Base-by-base conservation (phyloP, 2,797 vertebrate genomes). In the Sebastiscus tertius region DNA sequence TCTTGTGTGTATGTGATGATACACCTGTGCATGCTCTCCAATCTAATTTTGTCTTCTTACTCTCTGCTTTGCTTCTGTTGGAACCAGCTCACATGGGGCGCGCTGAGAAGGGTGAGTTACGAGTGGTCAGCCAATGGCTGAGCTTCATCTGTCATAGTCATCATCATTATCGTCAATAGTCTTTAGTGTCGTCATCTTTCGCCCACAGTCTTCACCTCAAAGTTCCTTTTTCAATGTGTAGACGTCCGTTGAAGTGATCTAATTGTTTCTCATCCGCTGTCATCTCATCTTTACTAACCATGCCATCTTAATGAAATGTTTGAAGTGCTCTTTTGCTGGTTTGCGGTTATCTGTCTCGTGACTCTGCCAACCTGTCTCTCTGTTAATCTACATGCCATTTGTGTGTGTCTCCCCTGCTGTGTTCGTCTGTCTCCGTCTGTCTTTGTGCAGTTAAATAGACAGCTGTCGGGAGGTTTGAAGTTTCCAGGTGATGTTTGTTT, bases 101-200 rank as follows among this genome's bases (percentile, higher is more conserved):
- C 26, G 71, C 94, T 79, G 94, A 95, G 87, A 95, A 95, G 92
- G 94, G 94, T 95, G 92, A 95, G 94, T 95, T 86, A 78, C 27
- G 66, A 91, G 55, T 26, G 55, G 82, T 82, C 88, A 55, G 90
- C 86, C 55, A 8, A 58, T 75, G 79, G 90, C 91, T 90, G 88
- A 78, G 86, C 84, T 80, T 70, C 83, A 85, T 88, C 75, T 61
- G 52, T 88, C 83, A 75, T 20, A 18, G 56, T 80, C 75, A 39
- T 68, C 60, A 24, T 58, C 81, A 52, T 60, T 24, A 4, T 75
- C 24, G 8, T 83, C 39, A 4, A 9, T 72, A 62, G 24, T 56
- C 63, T 31, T 77, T 74, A 49, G 52, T 67, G 66, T 75, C 20
- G 31, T 77, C 66, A 10, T 72, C 58, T 68, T 77, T 72, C 58